Conservation (phyloP, 2,888 invertebrate genomes). For the Tanaodytes sp. region DNA sequence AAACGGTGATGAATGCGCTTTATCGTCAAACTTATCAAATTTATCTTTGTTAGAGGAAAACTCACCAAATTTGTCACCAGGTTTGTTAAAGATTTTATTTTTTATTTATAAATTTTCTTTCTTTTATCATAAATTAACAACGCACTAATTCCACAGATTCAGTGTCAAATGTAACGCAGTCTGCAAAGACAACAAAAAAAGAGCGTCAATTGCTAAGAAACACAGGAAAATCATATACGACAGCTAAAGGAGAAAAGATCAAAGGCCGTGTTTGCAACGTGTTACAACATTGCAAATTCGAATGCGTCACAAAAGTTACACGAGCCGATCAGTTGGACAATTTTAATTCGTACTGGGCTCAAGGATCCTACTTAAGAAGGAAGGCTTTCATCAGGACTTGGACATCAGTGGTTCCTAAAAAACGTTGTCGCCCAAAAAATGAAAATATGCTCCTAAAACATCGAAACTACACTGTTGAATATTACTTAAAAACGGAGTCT, state of each 20-base stretch:
- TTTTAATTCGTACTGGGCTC: constrained; percentile 24
- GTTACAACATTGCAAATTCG: constrained; percentile 4
- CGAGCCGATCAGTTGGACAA: constrained; percentile 21
- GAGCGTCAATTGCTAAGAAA: constrained; percentile 23
- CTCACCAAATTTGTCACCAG: not conserved
- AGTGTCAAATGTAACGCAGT: not conserved
- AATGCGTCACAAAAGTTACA: constrained; percentile 20
- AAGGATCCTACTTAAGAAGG: constrained; percentile 5
- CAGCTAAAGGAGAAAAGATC: constrained; percentile 12
- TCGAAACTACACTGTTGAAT: constrained; percentile 10
- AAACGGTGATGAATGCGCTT: not conserved
- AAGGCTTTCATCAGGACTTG: constrained; percentile 1
- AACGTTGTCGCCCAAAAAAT: not conserved
- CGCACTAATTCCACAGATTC: too few species aligned
- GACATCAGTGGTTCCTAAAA: constrained; percentile 1
- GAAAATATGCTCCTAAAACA: not conserved
- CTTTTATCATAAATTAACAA: too few species aligned
- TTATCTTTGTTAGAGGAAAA: not conserved
- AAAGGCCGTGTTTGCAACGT: constrained; percentile 1
- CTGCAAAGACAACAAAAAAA: constrained; percentile 5
- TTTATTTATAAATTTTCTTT: constrained; percentile 1
- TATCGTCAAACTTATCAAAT: not conserved
- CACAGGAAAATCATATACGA: constrained; percentile 14
- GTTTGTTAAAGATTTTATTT: not conserved
- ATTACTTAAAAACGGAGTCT: constrained; percentile 9